These are phyloP conservation scores for Macrotrachela quadricornifera DNA, from an alignment of 1,140 invertebrate species.

Conservation along the genomic window DNA sequence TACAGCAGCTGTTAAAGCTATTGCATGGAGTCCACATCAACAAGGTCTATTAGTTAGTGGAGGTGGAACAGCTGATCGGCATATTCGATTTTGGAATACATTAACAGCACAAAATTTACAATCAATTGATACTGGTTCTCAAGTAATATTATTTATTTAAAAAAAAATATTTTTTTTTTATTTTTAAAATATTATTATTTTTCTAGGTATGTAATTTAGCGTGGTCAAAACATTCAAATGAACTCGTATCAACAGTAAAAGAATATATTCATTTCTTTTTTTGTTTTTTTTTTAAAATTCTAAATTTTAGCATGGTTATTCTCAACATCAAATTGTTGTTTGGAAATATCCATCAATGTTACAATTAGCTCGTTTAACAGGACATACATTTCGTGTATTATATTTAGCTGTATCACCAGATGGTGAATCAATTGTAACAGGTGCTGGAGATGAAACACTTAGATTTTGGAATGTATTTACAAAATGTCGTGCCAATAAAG, in stretches of 20 bases:
- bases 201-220: constrained; percentile 75
- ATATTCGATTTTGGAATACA: constrained; percentile 83
- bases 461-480: constrained; percentile 98
- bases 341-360: constrained; percentile 97
- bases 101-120: constrained; percentile 96
- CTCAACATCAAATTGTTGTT: constrained; percentile 94
- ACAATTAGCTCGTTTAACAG: constrained; percentile 89
- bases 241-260: constrained; percentile 55
- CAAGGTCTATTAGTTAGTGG: constrained; percentile 88
- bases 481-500: constrained; percentile 57
- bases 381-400: constrained; percentile 85
- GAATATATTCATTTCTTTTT: no score
- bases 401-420: constrained; percentile 82
- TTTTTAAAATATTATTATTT: neutral
- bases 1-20: constrained; percentile 78
- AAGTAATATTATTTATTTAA: constrained; percentile 15
- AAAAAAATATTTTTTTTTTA: neutral
- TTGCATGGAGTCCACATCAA: constrained; percentile 98
- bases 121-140: constrained; percentile 92
- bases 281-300: neutral
- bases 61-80: constrained; percentile 87
- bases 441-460: constrained; percentile 92
- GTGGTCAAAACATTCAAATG: constrained; percentile 95
- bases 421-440: constrained; percentile 95
- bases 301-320: constrained; percentile 99